Conservation (phyloP, 2,888 invertebrate genomes). For the Callyntrura sp. region DNA sequence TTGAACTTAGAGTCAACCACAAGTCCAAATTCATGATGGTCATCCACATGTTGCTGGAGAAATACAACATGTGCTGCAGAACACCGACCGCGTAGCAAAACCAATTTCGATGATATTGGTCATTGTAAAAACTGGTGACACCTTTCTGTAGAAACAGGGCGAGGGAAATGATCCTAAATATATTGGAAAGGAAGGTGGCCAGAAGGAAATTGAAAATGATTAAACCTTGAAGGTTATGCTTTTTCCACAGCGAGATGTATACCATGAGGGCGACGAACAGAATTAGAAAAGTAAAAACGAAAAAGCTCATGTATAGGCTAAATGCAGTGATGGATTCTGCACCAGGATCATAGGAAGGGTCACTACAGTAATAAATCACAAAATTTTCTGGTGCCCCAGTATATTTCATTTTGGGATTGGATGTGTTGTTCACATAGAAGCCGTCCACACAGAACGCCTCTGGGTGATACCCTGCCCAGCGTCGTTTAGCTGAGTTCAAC, state of each 20-base stretch:
- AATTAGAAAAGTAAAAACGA: neutral
- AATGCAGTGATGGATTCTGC: neutral
- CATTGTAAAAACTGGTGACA: neutral
- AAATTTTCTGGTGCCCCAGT: neutral
- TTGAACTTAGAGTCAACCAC: conserved; percentile 21
- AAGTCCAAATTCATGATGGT: conserved; percentile 44
- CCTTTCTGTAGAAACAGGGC: no score
- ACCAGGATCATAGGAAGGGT: neutral
- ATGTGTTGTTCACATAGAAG: neutral
- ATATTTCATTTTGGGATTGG: neutral
- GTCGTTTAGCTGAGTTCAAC: no score
- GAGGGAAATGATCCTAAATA: neutral
- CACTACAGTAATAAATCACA: neutral
- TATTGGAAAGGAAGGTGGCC: neutral
- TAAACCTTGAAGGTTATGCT: neutral
- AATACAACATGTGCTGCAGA: conserved; percentile 27
- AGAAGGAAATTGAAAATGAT: neutral
- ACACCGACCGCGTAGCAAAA: neutral
- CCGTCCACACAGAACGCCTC: neutral
- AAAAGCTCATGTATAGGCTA: no score
- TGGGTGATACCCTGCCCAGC: neutral
- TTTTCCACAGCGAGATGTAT: neutral
- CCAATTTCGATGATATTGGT: neutral
- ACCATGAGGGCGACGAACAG: neutral
- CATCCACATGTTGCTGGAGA: conserved; percentile 37